phyloP scores from a whole-genome alignment of 2,797 vertebrate genomes.

The Tragopan temminckii region DNA sequence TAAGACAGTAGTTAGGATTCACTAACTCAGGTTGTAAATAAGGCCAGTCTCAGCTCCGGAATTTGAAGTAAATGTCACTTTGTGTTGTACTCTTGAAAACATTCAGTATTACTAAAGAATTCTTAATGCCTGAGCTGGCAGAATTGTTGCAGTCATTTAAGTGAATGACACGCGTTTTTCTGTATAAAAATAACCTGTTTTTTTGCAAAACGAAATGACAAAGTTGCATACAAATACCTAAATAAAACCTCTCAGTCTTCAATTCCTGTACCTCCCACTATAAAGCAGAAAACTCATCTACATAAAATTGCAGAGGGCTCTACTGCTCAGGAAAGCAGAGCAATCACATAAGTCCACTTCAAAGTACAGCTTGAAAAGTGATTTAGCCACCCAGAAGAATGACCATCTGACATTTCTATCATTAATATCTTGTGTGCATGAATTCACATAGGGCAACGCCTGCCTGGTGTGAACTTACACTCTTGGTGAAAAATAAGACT shows the following conservation, averaged over 20 bases:
- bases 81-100: conserved; percentile 13
- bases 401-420: background rate
- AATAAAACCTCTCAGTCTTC: conserved; percentile 44
- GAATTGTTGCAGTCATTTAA: conserved; percentile 38
- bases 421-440: background rate
- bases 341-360: conserved; percentile 16
- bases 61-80: conserved; percentile 2
- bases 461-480: background rate
- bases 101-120: conserved; percentile 10
- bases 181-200: conserved; percentile 19
- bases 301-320: conserved; percentile 43
- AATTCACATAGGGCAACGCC: background rate
- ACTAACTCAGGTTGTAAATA: background rate
- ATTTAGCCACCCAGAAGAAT: background rate
- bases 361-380: conserved; percentile 26
- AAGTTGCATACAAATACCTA: conserved; percentile 34
- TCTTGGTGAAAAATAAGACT: background rate
- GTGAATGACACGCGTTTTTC: conserved; percentile 28
- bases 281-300: conserved; percentile 34
- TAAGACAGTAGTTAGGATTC: background rate
- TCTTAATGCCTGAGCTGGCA: conserved; percentile 49
- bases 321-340: conserved; percentile 30
- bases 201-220: background rate
- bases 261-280: background rate
- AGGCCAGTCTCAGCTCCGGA: background rate